A percentile compares a stretch with the other conserved stretches of the same genome.
Conservation (phyloP, 2,113 vertebrate species). For the Phoenicopterus ruber region DNA sequence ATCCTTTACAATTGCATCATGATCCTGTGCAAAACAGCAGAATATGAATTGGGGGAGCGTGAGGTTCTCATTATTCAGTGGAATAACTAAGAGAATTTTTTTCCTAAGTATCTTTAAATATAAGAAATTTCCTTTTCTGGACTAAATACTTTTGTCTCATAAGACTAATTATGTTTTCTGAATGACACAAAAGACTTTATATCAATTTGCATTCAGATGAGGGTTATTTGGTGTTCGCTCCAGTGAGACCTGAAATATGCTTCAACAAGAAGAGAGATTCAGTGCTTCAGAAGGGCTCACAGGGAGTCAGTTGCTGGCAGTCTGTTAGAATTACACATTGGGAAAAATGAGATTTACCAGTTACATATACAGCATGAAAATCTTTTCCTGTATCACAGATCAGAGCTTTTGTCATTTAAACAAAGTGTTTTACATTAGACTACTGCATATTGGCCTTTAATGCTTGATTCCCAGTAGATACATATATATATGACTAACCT, state of each 20-base stretch:
- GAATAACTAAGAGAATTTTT: background rate
- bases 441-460: background rate
- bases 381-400: background rate
- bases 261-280: background rate
- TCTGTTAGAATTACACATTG: background rate
- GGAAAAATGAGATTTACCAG: background rate
- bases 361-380: background rate
- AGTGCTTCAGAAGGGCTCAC: background rate
- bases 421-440: background rate
- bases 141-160: background rate
- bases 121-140: background rate
- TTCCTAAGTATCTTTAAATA: background rate
- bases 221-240: background rate
- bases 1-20: background rate
- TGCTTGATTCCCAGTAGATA: background rate
- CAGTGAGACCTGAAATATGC: background rate
- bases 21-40: background rate
- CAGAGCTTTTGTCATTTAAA: background rate
- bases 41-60: background rate
- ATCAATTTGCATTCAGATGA: background rate
- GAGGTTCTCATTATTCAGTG: background rate
- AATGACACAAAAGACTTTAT: background rate
- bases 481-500: background rate
- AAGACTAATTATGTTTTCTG: conserved; percentile 21
- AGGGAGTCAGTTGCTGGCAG: background rate